Evolutionary conservation across 1,140 invertebrate species (phyloP), one percentile per base, ranked within the genome.

Genomic region (Battus philenor): DNA sequence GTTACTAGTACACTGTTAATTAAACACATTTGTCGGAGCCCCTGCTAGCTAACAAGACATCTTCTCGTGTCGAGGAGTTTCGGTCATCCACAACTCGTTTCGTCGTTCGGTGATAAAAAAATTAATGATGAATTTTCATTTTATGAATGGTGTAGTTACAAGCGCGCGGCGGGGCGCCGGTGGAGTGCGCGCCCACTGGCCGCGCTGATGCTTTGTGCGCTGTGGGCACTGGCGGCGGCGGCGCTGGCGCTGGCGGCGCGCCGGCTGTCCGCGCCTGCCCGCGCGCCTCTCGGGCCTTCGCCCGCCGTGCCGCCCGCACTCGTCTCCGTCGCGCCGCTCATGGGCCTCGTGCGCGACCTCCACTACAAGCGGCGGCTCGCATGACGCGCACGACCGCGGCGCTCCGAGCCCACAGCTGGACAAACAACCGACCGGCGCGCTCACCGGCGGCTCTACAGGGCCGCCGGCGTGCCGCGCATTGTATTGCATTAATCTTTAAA

Each of bases 11-110:
- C n/a, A 50, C 44, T 27, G 44, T 46, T 34, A 48, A 44, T 17
- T 31, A 41, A 20, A 47, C 39, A 43, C 46, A 20, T 17, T 52
- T 54, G 55, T 61, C 36, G 4, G 38, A 31, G 15, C 24, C 16
- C 1, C 2, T 6, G 6, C 6, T 3, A 20, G 6, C 6, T 20
- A 20, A 3, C 6, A 20, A n/a, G n/a, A n/a, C n/a, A n/a, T n/a
- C n/a, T n/a, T n/a, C n/a, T n/a, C n/a, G n/a, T n/a, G n/a, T n/a
- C n/a, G n/a, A n/a, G n/a, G n/a, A n/a, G n/a, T n/a, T n/a, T n/a
- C n/a, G n/a, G n/a, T n/a, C n/a, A n/a, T n/a, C n/a, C n/a, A n/a
- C n/a, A n/a, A n/a, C n/a, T n/a, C n/a, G n/a, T n/a, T n/a, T n/a
- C n/a, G n/a, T n/a, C n/a, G n/a, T n/a, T n/a, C n/a, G n/a, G n/a